Evolutionary conservation across 2,888 invertebrate genomes (phyloP).

Genomic region (Xestoiulus laeticollis): DNA sequence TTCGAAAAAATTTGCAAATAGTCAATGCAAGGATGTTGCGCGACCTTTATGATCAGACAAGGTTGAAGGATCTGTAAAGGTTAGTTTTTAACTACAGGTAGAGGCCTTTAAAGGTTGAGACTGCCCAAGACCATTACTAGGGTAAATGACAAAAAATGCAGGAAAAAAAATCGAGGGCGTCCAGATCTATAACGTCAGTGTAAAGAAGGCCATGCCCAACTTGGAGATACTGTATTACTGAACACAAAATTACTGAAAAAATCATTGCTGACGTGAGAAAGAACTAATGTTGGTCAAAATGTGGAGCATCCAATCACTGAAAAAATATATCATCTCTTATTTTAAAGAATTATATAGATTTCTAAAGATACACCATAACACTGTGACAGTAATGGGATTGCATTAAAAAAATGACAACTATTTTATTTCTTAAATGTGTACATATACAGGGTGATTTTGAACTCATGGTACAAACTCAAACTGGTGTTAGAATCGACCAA

Average conservation of each 20-base stretch:
- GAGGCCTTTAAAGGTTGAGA: conserved; percentile 10
- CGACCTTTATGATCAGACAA: not conserved
- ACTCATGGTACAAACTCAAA: no score
- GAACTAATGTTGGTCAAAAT: not conserved
- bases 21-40: not conserved
- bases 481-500: no score
- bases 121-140: conserved; percentile 10
- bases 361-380: no score
- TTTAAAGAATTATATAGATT: no score
- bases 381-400: no score
- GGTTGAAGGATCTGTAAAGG: not conserved
- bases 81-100: not conserved
- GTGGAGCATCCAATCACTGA: not conserved
- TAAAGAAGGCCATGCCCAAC: not conserved
- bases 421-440: no score
- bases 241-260: not conserved
- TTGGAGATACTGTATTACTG: not conserved
- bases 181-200: not conserved
- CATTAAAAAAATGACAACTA: no score
- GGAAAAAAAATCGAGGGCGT: not conserved
- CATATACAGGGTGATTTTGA: no score
- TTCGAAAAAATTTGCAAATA: not conserved
- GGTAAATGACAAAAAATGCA: not conserved
- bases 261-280: not conserved
- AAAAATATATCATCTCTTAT: no score